Evolutionary conservation across 2,797 vertebrate genomes (phyloP), one percentile per base, ranked within the genome.

Genomic region (Anabas testudineus): DNA sequence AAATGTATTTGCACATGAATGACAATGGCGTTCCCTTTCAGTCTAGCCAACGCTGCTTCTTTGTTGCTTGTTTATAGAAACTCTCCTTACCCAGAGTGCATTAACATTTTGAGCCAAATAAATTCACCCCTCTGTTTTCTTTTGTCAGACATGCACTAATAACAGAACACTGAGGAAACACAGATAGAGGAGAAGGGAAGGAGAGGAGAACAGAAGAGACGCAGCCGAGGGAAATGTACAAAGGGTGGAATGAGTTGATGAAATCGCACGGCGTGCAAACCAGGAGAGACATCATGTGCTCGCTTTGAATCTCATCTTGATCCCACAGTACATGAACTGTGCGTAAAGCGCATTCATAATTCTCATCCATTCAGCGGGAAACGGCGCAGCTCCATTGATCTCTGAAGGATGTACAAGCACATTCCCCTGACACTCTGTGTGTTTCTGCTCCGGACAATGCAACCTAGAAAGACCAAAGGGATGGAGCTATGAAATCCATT

Each of bases 1-100:
- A 57, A 53, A 47, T 74, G 51, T 63, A 84, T 87, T 86, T 80
- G 71, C 67, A 82, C 72, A 82, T 81, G 74, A 83, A 73, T 74
- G 59, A 69, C 55, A 62, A 36, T 55, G 34, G 26, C 42, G 42
- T 54, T 57, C 21, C 32, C 65, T 62, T 58, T 82, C 37, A 66
- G 7, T 62, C 37, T 9, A 34, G 71, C 49, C 74, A 73, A 52
- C 32, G 30, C 12, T 7, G 9, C 39, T 52, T 56, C 57, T 39
- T 60, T 37, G 54, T 24, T 18, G 46, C 70, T 30, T 69, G 57
- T 69, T 75, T 83, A 76, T 80, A 57, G 43, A 79, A 86, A 74
- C 32, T 36, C 37, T 73, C 24, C 49, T 59, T 56, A 54, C 4
- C 4, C 77, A 32, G 30, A 67, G 30, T 1, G 5, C 64, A 61